These are phyloP conservation scores for Aldrovandia affinis DNA, from an alignment of 2,797 vertebrate species.

Conservation along the genomic window DNA sequence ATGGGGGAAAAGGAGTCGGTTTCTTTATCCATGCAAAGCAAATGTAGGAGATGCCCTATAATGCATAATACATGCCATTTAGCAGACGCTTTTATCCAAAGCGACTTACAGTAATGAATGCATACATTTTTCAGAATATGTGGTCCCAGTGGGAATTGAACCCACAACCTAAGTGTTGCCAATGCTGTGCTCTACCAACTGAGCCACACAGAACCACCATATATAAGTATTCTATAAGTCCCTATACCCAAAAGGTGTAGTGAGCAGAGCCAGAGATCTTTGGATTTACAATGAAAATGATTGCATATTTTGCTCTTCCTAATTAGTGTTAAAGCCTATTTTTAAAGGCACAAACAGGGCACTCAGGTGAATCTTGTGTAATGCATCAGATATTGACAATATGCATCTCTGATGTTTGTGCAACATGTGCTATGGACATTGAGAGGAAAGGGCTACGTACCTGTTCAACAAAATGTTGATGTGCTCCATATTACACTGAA, in stretches of 20 bases:
- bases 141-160: no score
- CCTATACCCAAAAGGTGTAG: neutral
- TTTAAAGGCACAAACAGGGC: neutral
- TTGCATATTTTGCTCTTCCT: neutral
- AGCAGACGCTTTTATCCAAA: no score
- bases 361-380: neutral
- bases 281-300: neutral
- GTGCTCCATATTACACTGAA: slow-evolving; percentile 87
- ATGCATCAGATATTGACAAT: neutral
- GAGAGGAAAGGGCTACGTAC: slow-evolving; percentile 63
- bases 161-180: no score
- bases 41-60: no score
- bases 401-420: neutral
- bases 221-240: neutral
- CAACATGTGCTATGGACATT: neutral
- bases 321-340: neutral
- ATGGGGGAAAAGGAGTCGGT: neutral
- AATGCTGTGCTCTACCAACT: no score
- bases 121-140: no score
- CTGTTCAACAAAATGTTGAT: slow-evolving; percentile 82
- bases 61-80: no score
- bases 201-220: no score
- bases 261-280: neutral
- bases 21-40: no score
- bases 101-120: no score